These are phyloP conservation scores for Drosophila quinaria DNA, from an alignment of 2,888 invertebrate species.

Conservation along the genomic window DNA sequence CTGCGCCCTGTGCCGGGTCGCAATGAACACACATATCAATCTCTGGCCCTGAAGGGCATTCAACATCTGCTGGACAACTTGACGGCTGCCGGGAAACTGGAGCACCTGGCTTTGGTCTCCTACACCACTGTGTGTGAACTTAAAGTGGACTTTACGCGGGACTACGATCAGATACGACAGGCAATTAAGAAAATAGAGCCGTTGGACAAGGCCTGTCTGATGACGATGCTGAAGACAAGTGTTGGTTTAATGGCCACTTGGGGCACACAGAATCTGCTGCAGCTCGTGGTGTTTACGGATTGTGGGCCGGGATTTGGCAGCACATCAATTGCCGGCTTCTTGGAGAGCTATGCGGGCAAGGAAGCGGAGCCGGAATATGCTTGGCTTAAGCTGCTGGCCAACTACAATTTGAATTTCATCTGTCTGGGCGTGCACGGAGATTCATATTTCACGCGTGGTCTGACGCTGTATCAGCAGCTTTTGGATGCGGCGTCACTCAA, in stretches of 20 bases:
- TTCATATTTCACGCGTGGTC: slow-evolving; percentile 86
- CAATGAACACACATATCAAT: slow-evolving; percentile 84
- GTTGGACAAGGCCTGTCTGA: slow-evolving; percentile 94
- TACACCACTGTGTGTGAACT: slow-evolving; percentile 86
- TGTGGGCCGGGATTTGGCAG: slow-evolving; percentile 89
- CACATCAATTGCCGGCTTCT: slow-evolving; percentile 88
- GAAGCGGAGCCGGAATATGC: slow-evolving; percentile 84
- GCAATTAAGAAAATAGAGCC: slow-evolving; percentile 92
- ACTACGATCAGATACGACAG: slow-evolving; percentile 92
- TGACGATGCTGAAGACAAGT: slow-evolving; percentile 92
- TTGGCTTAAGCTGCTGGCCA: slow-evolving; percentile 92
- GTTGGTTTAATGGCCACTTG: slow-evolving; percentile 94
- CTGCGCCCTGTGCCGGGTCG: slow-evolving; percentile 83
- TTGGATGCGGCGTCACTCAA: slow-evolving; percentile 91
- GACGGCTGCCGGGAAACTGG: slow-evolving; percentile 81
- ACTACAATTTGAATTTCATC: slow-evolving; percentile 92
- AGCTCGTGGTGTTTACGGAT: slow-evolving; percentile 92
- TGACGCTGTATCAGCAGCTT: slow-evolving; percentile 89
- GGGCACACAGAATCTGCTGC: slow-evolving; percentile 95
- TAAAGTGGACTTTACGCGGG: slow-evolving; percentile 94
- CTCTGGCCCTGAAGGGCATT: slow-evolving; percentile 84
- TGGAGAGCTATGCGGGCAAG: slow-evolving; percentile 83
- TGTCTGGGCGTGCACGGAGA: slow-evolving; percentile 90
- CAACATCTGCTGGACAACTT: slow-evolving; percentile 84
- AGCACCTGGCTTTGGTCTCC: slow-evolving; percentile 80